phyloP scores from a whole-genome alignment of 23 tunicate species.

The Styela plicata region DNA sequence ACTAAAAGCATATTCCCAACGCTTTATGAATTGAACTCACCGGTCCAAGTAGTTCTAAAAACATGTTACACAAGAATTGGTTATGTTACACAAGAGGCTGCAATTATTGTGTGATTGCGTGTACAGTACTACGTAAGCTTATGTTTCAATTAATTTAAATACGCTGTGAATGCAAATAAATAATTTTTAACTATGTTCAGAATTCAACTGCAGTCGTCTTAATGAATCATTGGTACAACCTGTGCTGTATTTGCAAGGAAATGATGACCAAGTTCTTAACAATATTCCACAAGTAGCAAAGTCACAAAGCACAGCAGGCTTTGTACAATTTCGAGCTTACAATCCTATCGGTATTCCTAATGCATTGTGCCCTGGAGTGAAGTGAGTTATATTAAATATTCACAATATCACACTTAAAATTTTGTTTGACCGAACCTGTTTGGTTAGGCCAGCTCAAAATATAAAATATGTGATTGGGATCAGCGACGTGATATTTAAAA shows the following conservation, averaged over 20 bases:
- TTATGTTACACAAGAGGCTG: too few relatives aligned
- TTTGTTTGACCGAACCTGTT: neutral
- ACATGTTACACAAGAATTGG: too few relatives aligned
- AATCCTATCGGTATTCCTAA: slow-evolving; percentile 72
- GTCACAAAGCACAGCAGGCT: slow-evolving; percentile 48
- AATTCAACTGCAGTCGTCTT: slow-evolving; percentile 69
- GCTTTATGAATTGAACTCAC: too few relatives aligned
- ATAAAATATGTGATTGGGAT: too few relatives aligned
- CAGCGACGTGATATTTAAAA: too few relatives aligned
- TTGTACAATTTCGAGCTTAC: slow-evolving; percentile 61
- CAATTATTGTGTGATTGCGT: too few relatives aligned
- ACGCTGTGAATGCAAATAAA: too few relatives aligned
- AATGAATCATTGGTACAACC: slow-evolving; percentile 62
- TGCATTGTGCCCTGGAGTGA: slow-evolving; percentile 76
- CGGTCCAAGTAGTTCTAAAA: too few relatives aligned
- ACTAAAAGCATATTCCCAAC: too few relatives aligned
- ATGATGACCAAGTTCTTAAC: slow-evolving; percentile 29
- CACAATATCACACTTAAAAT: neutral
- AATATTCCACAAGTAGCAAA: slow-evolving; percentile 42
- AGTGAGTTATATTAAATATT: slow-evolving; percentile 31
- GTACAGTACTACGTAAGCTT: too few relatives aligned
- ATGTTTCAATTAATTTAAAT: too few relatives aligned
- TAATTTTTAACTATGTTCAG: slow-evolving; percentile 27
- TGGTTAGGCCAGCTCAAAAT: too few relatives aligned
- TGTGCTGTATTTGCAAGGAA: slow-evolving; percentile 33